Percentiles rank a stretch among this genome's conserved stretches.
phyloP scores from a whole-genome alignment of 2,113 vertebrate species.

The Scytalopus superciliaris region DNA sequence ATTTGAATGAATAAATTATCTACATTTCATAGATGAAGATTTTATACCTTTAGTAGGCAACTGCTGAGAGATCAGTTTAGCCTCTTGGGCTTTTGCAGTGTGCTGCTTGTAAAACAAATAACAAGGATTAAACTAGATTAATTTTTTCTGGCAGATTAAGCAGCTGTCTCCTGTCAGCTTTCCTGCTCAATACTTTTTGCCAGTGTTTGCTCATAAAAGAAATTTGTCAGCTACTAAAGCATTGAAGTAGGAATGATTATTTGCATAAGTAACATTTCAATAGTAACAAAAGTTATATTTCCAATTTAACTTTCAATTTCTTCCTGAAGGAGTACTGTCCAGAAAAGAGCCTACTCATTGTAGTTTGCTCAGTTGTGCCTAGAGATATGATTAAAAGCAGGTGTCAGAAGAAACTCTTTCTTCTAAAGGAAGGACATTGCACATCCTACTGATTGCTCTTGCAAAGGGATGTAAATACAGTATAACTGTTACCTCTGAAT shows the following conservation, averaged over 20 bases:
- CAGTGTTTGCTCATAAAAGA: neutral
- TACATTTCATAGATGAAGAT: neutral
- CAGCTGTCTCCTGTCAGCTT: neutral
- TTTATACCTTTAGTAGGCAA: neutral
- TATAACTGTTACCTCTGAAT: neutral
- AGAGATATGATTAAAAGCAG: neutral
- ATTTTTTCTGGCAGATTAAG: slow-evolving; percentile 22
- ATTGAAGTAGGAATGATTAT: neutral
- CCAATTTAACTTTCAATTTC: slow-evolving; percentile 2
- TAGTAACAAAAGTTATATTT: neutral
- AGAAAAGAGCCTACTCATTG: neutral
- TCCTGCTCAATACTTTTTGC: neutral
- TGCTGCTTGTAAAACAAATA: slow-evolving; percentile 13
- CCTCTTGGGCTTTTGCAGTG: neutral
- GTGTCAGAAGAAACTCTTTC: neutral
- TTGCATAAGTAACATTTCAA: neutral
- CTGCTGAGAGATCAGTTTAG: neutral
- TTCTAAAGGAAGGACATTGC: neutral
- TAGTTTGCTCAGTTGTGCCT: neutral
- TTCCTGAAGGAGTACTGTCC: neutral
- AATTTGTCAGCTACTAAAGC: neutral
- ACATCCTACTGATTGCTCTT: neutral
- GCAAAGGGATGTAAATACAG: neutral
- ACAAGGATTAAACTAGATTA: slow-evolving; percentile 9
- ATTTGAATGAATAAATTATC: neutral